Percentiles rank a stretch among this genome's conserved stretches.
phyloP scores from a whole-genome alignment of 2,797 vertebrate species.

The Sebastiscus tertius region DNA sequence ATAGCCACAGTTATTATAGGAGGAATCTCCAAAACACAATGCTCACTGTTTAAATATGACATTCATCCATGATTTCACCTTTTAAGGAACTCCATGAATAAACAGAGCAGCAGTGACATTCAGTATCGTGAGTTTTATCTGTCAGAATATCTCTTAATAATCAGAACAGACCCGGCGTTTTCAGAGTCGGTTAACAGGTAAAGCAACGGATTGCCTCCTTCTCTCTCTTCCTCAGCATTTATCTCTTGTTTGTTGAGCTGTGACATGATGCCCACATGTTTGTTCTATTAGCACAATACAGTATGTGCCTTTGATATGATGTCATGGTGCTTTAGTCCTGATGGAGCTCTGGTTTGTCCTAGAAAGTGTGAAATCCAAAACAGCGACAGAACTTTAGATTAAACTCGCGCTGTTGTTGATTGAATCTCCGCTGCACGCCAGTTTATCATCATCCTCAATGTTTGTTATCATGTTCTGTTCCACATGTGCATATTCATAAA shows the following conservation, averaged over 20 bases:
- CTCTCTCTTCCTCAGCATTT: neutral
- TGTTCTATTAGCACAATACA: neutral
- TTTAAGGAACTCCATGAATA: neutral
- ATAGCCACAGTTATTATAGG: neutral
- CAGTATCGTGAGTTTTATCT: neutral
- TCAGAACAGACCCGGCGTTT: neutral
- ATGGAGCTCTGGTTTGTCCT: neutral
- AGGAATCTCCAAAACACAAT: neutral
- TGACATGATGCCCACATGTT: neutral
- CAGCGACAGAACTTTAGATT: neutral
- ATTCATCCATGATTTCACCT: neutral
- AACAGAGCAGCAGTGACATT: neutral
- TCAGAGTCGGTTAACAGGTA: neutral
- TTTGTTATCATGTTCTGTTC: neutral
- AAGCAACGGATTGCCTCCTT: neutral
- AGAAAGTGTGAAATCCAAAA: neutral
- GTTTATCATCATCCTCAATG: neutral
- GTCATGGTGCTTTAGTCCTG: neutral
- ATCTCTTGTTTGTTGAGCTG: neutral
- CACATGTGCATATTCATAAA: neutral
- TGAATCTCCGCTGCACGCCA: neutral
- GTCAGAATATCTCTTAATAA: neutral
- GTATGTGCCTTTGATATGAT: neutral
- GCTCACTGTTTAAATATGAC: neutral
- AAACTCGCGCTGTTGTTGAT: neutral